Evolutionary conservation across 2,797 vertebrate genomes (phyloP).

Genomic region (Sandelia bainsii): DNA sequence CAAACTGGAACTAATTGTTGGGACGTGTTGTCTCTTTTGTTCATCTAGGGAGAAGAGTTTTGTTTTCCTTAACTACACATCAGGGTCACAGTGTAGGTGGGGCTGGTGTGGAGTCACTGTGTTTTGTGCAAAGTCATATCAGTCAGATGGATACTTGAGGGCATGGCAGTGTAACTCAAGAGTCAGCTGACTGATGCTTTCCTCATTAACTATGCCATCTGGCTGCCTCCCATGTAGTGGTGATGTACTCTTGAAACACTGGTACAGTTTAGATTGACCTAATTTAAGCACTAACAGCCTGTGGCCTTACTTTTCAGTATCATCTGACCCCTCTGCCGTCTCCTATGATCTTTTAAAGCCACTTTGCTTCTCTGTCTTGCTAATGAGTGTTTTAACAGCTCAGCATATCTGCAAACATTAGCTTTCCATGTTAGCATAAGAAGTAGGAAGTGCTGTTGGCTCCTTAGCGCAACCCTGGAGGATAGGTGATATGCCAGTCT

Average conservation of each 20-base stretch:
- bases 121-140: constrained; percentile 13
- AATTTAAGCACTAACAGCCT: neutral
- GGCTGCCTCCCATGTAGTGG: constrained; percentile 15
- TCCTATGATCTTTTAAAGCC: constrained; percentile 32
- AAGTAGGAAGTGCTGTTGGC: constrained; percentile 69
- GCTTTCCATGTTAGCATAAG: constrained; percentile 55
- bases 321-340: constrained; percentile 17
- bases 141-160: constrained; percentile 12
- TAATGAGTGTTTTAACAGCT: constrained; percentile 51
- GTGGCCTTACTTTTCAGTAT: constrained; percentile 9
- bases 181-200: constrained; percentile 33
- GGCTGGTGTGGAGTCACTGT: constrained; percentile 9
- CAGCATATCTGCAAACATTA: constrained; percentile 51
- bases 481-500: constrained; percentile 68
- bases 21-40: constrained; percentile 4
- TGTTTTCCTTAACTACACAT: neutral
- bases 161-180: constrained; percentile 6
- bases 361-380: constrained; percentile 32
- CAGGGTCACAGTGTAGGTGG: constrained; percentile 16
- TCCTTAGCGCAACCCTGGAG: constrained; percentile 60
- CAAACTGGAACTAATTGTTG: constrained; percentile 46
- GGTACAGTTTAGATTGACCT: constrained; percentile 3
- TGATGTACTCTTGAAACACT: neutral
- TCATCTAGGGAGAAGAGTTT: constrained; percentile 21
- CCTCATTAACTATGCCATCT: constrained; percentile 15